Evolutionary conservation across 2,113 vertebrate genomes (phyloP).

Genomic region (Salvator merianae): DNA sequence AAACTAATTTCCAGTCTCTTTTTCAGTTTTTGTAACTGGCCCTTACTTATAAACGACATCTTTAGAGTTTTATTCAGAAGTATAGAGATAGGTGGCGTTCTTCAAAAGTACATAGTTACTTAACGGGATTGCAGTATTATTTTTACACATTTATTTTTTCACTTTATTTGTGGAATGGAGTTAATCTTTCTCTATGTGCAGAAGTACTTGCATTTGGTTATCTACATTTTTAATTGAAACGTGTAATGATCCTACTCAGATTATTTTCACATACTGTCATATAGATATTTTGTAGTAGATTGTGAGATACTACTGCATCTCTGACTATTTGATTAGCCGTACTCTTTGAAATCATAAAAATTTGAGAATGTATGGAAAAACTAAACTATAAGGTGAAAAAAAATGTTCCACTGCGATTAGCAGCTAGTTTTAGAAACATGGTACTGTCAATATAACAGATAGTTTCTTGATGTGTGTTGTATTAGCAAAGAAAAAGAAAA

Average conservation of each 20-base stretch:
- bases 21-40: no score
- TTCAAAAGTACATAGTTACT: background rate
- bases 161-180: background rate
- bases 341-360: background rate
- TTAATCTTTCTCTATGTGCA: background rate
- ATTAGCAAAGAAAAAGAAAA: conserved; percentile 43
- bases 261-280: background rate
- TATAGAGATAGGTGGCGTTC: background rate
- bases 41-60: background rate
- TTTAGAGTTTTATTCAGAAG: background rate
- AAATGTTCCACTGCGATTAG: background rate
- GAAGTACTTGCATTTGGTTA: no score
- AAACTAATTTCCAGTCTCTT: no score
- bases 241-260: background rate
- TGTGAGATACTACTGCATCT: conserved; percentile 22
- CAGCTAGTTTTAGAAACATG: background rate
- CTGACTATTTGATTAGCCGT: background rate
- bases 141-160: no score
- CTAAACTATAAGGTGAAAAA: conserved; percentile 25
- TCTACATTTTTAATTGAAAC: background rate
- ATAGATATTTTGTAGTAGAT: background rate
- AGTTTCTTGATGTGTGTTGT: conserved; percentile 31
- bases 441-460: background rate
- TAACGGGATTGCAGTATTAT: background rate
- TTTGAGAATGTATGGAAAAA: background rate